Base-by-base conservation (phyloP, 1,140 invertebrate species). In the Drosophila pseudoananassae region DNA sequence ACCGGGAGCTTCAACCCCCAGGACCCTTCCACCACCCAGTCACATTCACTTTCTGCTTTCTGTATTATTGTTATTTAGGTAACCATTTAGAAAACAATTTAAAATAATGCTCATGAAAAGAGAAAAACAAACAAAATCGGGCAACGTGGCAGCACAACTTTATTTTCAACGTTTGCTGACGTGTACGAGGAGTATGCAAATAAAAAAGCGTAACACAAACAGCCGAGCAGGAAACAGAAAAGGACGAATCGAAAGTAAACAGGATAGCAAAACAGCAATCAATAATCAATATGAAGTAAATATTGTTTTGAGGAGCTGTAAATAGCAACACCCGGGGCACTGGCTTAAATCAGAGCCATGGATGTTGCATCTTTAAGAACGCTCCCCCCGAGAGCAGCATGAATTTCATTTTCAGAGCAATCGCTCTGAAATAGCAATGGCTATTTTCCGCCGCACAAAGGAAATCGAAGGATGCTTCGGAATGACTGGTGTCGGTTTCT, bases 81-180 rank as follows among this genome's bases (percentile, higher is more conserved):
- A 52, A 64, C 49, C 77, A 65, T 80, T 80, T 80, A 74, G 54
- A 82, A 82, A 69, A 82, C 78, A 82, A 82, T 82, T 82, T 82
- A 52, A 74, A 78, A 69, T 64, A 77, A 64, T 77, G 73, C 69
- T 57, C 56, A n/a, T 77, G 65, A 76, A 57, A 50, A 49, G 65
- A 60, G 70, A 47, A 73, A 81, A 40, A 65, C 78, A 80, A 66
- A 81, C 56, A 71, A 3, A 31, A 9, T 31, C 8, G 9, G 3
- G 31, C 31, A 10, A 33, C 40, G 40, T 43, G 20, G 31, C 12
- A 12, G 63, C 58, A 59, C 49, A 64, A 46, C 43, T 46, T 52
- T 64, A 65, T 27, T 65, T n/a, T n/a, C n/a, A n/a, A n/a, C 52
- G 64, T 65, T 65, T 68, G 59, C 64, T 56, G 17, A 56, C 50